Conservation (phyloP, 2,797 vertebrate genomes). For the Sandelia bainsii region DNA sequence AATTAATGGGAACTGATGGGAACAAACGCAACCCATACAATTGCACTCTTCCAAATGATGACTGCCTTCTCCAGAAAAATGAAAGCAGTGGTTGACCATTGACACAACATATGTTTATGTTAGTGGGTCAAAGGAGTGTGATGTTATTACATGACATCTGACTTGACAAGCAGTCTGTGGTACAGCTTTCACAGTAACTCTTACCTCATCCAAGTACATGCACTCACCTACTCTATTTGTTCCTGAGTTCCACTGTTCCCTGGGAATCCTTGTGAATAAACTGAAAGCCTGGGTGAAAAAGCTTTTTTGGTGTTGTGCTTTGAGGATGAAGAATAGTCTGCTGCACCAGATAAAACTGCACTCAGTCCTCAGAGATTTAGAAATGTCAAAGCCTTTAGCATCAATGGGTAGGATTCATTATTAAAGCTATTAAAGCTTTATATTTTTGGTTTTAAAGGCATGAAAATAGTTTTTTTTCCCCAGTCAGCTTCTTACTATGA, state of each 20-base stretch:
- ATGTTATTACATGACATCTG: neutral
- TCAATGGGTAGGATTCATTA: neutral
- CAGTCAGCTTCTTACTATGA: neutral
- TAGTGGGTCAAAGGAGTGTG: neutral
- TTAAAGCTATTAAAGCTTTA: neutral
- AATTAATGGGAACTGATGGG: too few species aligned
- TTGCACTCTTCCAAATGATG: neutral
- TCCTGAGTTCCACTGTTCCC: neutral
- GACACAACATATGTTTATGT: constrained; percentile 3
- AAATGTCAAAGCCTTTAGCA: constrained; percentile 6
- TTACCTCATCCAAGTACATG: neutral
- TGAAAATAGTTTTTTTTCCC: neutral
- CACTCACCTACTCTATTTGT: constrained; percentile 13
- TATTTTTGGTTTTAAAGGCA: neutral
- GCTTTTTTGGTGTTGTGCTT: constrained; percentile 20
- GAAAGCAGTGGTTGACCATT: neutral
- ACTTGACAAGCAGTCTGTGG: constrained; percentile 4
- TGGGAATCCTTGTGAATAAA: neutral
- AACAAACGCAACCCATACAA: neutral
- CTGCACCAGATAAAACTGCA: constrained; percentile 10
- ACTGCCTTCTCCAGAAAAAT: neutral
- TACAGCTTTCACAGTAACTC: neutral
- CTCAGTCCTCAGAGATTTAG: constrained; percentile 13
- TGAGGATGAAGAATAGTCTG: neutral
- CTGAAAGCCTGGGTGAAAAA: constrained; percentile 4